Evolutionary conservation across 2,113 vertebrate species (phyloP), one percentile per base, ranked within the genome.

Genomic region (Mystacornis crossleyi): DNA sequence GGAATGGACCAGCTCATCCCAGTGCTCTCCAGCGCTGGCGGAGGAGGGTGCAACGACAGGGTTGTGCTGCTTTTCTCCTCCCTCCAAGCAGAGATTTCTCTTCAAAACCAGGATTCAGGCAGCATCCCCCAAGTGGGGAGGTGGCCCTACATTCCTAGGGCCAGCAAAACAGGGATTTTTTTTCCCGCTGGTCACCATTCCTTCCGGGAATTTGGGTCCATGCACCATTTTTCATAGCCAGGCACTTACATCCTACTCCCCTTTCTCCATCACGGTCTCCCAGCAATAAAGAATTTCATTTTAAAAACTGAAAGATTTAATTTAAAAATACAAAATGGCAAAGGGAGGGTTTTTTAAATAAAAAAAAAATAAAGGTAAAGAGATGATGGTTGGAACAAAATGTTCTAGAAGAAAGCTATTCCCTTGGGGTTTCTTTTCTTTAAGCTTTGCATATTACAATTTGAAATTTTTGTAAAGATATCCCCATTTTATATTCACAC

Each of bases 361-460:
- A 97, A 96, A 97, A 94, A 96, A 92, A n/a, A n/a, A n/a, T 89
- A 96, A 94, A 91, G 81, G 89, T 81, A 81, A 94, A 95, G 88
- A 57, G 71, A 94, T 96, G 94, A 94, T 88, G 96, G 96, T 97
- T 93, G 94, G 92, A 95, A 98, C 95, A 91, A 97, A 95, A 97
- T 97, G 93, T 95, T 96, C 97, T 33, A 93, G 91, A 95, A 97
- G 93, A 97, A 97, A 95, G 82, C 88, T 93, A 71, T 90, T 97
- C 96, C 97, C 97, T 94, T 93, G 93, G 74, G 93, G 90, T 94
- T 92, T 79, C 72, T 92, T 96, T 96, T 96, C 97, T 96, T 97
- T 97, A 94, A 94, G 79, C 94, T 97, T 98, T 98, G 89, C 93
- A 95, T 97, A 98, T 96, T 97, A 98, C 97, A 98, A 97, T 97